Base-by-base conservation (phyloP, 1,140 invertebrate genomes). In the Drosophila quadrilineata region DNA sequence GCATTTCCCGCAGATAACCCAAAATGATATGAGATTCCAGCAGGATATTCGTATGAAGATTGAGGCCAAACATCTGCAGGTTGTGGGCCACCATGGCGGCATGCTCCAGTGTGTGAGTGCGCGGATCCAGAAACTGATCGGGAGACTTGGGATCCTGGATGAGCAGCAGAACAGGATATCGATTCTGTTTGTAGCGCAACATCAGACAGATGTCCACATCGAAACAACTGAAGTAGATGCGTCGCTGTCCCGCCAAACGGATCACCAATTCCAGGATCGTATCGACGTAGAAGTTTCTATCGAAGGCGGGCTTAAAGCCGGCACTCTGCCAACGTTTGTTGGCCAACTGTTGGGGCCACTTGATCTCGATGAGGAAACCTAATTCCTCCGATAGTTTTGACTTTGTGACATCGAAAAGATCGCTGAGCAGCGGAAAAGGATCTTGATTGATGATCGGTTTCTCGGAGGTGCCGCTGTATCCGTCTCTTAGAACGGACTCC, bases 351-450 rank as follows among this genome's bases (percentile, higher is more conserved):
- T 97, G 96, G 0, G 95, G 96, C 95, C 96, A 98, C 89, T 99
- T 99, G 9, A 99, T 93, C 91, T 99, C 98, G 63, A 99, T 93
- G 89, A 98, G 98, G 71, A 98, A 97, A 2, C 97, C 97, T 54
- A 96, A 93, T 75, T 94, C 93, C 0, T 10, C n/a, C 0, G 57
- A 45, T 14, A 91, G 90, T 71, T 95, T 94, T 0, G 98, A 91
- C 14, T 91, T 91, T 71, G 95, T 92, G 1, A 29, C 8, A 6
- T 56, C 21, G n/a, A 98, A 89, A 0, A 93, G 92, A 36, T 94
- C 92, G 80, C 96, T 92, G 4, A 99, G 91, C 2, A 95, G 96
- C 3, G 97, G 97, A 86, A 99, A 99, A 1, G 97, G 97, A 72
- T 96, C 94, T 89, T 97, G 95, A 68, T 98, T 95, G 69, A 94